Evolutionary conservation across 1,140 invertebrate species (phyloP), one percentile per base, ranked within the genome.

Genomic region (Trissolcus basalis): DNA sequence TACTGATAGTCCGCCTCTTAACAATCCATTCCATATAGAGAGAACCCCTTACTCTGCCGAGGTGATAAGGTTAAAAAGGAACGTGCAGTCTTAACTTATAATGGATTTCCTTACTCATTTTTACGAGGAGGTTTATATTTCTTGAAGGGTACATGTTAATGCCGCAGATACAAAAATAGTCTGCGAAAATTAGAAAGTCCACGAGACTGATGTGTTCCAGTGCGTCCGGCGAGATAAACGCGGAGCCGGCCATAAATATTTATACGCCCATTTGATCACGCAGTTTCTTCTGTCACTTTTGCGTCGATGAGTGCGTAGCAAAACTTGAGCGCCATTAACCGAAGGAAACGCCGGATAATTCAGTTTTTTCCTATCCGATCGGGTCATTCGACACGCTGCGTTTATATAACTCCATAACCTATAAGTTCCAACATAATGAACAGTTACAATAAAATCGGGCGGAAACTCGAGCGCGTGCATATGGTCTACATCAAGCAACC

Each of bases 371-470:
- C 6, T 6, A 3, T 27, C 19, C 6, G 15, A 8, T 1, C 8
- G 11, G 2, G 59, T 32, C 33, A 67, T 61, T 76, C 44, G 48
- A 43, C 60, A 41, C 35, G 43, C 54, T 36, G 49, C 49, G 41
- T 71, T 77, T 50, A 59, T 70, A 77, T 56, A 67, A 77, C 67
- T 71, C 36, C 9, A 63, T 68, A 76, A 27, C 19, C n/a, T n/a
- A 77, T 61, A 71, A 67, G 55, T 19, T 35, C 19, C 15, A n/a
- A 36, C 53, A 72, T 72, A 72, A 77, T 72, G 56, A 61, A 77
- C 63, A 77, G 67, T 72, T 72, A 59, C 75, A 77, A 77, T 77
- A 72, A 68, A 72, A 72, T 77, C 48, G 36, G 36, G 64, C 33
- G 43, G 68, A 77, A 77, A 72, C 53, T 69, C 60, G 75, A 73